Evolutionary conservation across 2,797 vertebrate species (phyloP).

Genomic region (Steatocranus sp.): DNA sequence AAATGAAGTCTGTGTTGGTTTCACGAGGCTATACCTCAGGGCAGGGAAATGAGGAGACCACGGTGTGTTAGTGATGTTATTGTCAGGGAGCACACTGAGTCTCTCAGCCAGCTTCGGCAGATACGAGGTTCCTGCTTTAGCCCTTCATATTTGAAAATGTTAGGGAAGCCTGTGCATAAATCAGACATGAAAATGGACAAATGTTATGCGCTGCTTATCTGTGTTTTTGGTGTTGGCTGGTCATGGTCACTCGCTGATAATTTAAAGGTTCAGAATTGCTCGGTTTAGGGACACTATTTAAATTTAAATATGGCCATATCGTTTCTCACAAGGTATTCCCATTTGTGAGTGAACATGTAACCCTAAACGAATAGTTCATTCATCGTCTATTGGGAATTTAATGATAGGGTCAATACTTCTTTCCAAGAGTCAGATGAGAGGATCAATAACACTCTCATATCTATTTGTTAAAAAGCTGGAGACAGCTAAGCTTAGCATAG

Average conservation of each 20-base stretch:
- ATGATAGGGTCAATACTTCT: neutral
- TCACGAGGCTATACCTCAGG: slow-evolving; percentile 15
- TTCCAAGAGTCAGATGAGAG: neutral
- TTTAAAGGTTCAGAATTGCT: neutral
- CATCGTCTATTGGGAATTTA: neutral
- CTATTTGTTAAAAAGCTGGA: neutral
- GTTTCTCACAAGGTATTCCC: neutral
- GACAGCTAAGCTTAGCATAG: neutral
- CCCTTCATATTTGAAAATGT: slow-evolving; percentile 19
- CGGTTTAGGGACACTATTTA: neutral
- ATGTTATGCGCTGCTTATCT: neutral
- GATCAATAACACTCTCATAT: neutral
- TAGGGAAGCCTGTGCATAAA: slow-evolving; percentile 5
- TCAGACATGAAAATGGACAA: neutral
- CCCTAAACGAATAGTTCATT: neutral
- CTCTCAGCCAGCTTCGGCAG: slow-evolving; percentile 3
- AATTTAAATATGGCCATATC: neutral
- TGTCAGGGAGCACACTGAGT: slow-evolving; percentile 34
- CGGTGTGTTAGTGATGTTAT: slow-evolving; percentile 63
- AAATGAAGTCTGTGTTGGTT: slow-evolving; percentile 62
- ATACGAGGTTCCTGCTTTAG: slow-evolving; percentile 22
- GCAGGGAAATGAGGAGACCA: slow-evolving; percentile 50
- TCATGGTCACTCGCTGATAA: neutral
- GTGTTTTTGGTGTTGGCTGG: neutral
- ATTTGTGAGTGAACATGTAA: neutral